A percentile compares a stretch with the other conserved stretches of the same genome.
phyloP scores from a whole-genome alignment of 2,888 invertebrate species.

The Leptura quadrifasciata region DNA sequence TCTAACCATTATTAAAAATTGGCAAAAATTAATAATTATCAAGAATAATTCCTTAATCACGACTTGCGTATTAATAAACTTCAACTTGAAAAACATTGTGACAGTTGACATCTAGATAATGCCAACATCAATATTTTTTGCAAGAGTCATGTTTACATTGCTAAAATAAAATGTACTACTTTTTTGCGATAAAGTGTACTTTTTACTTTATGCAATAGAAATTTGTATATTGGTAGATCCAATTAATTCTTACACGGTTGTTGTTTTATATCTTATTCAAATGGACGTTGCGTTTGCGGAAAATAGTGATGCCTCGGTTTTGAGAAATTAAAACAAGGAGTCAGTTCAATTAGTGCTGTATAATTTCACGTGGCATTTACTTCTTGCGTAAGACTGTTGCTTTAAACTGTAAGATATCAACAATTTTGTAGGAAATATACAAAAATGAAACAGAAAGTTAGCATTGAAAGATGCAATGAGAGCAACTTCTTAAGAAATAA shows the following conservation, averaged over 20 bases:
- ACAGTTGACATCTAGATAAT: too few relatives aligned
- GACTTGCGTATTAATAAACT: too few relatives aligned
- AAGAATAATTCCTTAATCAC: too few relatives aligned
- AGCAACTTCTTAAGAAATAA: not conserved
- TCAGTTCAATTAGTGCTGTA: not conserved
- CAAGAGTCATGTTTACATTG: too few relatives aligned
- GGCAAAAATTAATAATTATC: too few relatives aligned
- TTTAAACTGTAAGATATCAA: not conserved
- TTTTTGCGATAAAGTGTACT: too few relatives aligned
- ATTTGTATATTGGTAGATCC: not conserved
- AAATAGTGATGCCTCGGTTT: not conserved
- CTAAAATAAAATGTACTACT: too few relatives aligned
- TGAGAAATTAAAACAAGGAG: not conserved
- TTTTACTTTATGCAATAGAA: too few relatives aligned
- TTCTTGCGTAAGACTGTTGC: slow-evolving; percentile 7
- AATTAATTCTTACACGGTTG: not conserved
- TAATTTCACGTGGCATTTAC: slow-evolving; percentile 13
- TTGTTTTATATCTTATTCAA: not conserved
- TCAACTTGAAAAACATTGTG: too few relatives aligned
- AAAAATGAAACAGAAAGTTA: slow-evolving; percentile 16
- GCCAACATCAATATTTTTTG: too few relatives aligned
- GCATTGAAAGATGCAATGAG: slow-evolving; percentile 35
- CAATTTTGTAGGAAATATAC: not conserved
- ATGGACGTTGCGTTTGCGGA: not conserved
- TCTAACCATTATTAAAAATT: too few relatives aligned